Percentiles rank a stretch among this genome's conserved stretches.
phyloP scores from a whole-genome alignment of 2,113 vertebrate genomes.

The Tricholaema leucomelas region DNA sequence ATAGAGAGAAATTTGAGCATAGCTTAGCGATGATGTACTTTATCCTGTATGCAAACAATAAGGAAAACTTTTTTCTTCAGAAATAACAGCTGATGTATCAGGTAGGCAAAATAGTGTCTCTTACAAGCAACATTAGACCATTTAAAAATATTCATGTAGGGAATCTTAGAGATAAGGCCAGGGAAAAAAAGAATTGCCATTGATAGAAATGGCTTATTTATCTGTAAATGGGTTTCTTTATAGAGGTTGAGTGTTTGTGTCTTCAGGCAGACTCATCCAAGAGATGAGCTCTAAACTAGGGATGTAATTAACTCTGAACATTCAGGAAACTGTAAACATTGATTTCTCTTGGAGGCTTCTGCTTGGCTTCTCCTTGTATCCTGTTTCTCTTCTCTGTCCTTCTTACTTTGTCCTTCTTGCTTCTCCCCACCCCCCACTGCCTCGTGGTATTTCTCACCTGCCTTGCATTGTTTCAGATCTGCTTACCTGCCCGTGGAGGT shows the following conservation, averaged over 20 bases:
- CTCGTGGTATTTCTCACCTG: neutral
- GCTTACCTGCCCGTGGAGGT: neutral
- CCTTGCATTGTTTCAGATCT: neutral
- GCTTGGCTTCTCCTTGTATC: neutral
- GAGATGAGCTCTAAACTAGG: neutral
- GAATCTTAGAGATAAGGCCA: neutral
- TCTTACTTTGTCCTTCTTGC: neutral
- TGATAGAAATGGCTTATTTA: neutral
- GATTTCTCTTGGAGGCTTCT: neutral
- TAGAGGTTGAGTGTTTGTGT: neutral
- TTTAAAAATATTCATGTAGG: neutral
- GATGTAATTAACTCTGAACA: neutral
- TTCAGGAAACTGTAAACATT: neutral
- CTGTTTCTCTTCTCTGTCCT: neutral
- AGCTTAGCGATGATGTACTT: neutral
- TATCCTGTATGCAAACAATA: neutral
- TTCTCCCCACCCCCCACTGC: neutral
- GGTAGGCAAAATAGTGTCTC: neutral
- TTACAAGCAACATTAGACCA: neutral
- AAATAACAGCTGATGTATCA: neutral
- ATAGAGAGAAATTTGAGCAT: conserved; percentile 54
- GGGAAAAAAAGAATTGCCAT: neutral
- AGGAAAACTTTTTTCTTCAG: neutral
- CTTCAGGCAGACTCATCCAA: neutral
- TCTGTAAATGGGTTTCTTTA: neutral